phyloP scores from a whole-genome alignment of 1,140 invertebrate species.

The Bombus vancouverensis region DNA sequence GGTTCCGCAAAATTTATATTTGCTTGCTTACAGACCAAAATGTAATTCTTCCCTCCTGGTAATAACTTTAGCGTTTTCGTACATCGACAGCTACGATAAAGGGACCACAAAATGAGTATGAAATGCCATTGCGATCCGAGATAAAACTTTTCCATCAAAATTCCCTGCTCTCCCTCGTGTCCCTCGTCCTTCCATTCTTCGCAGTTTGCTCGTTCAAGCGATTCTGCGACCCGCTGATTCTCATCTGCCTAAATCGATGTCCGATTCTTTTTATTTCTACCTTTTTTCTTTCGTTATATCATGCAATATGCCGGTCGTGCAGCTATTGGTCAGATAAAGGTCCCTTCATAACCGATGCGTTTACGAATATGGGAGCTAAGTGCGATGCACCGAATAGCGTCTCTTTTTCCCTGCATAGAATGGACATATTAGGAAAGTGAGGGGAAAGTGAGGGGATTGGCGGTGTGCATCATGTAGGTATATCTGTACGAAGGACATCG shows the following conservation, averaged over 20 bases:
- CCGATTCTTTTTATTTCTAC: slow-evolving; percentile 11
- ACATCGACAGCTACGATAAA: slow-evolving; percentile 18
- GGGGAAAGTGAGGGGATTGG: not conserved
- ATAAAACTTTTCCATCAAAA: slow-evolving; percentile 52
- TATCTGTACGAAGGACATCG: slow-evolving; percentile 30
- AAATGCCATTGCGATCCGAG: slow-evolving; percentile 38
- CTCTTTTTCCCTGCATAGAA: slow-evolving; percentile 20
- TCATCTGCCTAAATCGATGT: slow-evolving; percentile 24
- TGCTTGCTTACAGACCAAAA: slow-evolving; percentile 38
- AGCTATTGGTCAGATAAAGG: not conserved
- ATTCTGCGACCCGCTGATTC: slow-evolving; percentile 27
- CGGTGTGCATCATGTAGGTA: slow-evolving; percentile 5
- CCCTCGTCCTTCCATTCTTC: not conserved
- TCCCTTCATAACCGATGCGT: not conserved
- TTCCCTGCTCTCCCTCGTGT: not conserved
- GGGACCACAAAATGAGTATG: slow-evolving; percentile 36
- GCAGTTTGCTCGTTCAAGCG: slow-evolving; percentile 34
- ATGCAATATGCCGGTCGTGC: no score
- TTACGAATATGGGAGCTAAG: not conserved
- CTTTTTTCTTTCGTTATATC: not conserved
- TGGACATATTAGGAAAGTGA: not conserved
- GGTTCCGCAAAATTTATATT: slow-evolving; percentile 37
- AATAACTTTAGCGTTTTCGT: slow-evolving; percentile 30
- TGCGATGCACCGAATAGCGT: slow-evolving; percentile 7
- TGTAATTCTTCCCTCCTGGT: not conserved